These are phyloP conservation scores for Vollenhovia emeryi DNA, from an alignment of 1,140 invertebrate genomes.

Conservation along the genomic window DNA sequence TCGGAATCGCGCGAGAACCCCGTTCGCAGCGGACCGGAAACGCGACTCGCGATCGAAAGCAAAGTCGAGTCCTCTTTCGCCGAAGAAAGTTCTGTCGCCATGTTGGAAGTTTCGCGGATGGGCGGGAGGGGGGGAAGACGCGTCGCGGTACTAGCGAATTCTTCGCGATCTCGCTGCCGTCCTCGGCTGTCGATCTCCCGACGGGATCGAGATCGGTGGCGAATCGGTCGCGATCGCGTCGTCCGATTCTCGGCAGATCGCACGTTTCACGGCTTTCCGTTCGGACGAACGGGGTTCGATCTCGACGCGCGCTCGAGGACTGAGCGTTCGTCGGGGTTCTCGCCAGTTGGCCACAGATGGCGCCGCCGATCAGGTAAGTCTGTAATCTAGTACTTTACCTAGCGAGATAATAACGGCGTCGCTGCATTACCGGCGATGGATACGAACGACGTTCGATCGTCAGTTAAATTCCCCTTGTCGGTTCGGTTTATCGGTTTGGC, in stretches of 20 bases:
- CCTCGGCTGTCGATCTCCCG: background rate
- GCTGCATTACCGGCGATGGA: background rate
- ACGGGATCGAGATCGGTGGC: background rate
- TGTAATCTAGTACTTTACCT: too few species aligned
- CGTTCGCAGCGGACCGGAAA: too few species aligned
- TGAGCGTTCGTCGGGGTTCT: background rate
- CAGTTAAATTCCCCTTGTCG: background rate
- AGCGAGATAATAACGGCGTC: too few species aligned
- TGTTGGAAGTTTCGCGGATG: too few species aligned
- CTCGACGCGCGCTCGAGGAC: background rate
- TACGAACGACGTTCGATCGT: background rate
- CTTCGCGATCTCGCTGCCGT: background rate
- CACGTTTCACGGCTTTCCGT: too few species aligned
- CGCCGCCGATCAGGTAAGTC: constrained; percentile 1
- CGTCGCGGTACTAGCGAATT: too few species aligned
- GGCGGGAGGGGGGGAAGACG: background rate
- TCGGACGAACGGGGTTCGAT: background rate
- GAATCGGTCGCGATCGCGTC: background rate
- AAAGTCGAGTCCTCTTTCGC: too few species aligned
- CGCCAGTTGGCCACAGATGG: background rate
- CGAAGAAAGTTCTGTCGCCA: too few species aligned
- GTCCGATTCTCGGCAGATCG: background rate
- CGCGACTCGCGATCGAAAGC: background rate
- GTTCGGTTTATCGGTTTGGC: background rate
- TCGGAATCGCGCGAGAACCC: too few species aligned